These are phyloP conservation scores for Phalacrocorax carbo DNA, from an alignment of 2,113 vertebrate genomes.

Conservation along the genomic window DNA sequence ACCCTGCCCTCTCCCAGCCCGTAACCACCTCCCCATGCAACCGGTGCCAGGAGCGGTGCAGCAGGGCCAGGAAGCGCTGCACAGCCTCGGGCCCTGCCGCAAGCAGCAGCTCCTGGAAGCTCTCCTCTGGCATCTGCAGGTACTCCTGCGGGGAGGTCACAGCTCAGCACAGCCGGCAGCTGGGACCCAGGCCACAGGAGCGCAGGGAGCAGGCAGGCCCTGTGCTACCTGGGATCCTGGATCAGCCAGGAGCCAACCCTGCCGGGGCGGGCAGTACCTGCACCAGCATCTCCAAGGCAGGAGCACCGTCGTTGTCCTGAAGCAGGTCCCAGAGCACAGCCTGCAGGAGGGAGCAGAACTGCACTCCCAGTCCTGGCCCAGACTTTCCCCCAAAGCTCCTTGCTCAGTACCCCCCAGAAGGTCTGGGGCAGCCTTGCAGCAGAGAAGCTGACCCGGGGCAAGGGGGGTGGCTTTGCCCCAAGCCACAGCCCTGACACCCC, in stretches of 20 bases:
- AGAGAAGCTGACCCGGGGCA: neutral
- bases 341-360: conserved; percentile 52
- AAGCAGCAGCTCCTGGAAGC: conserved; percentile 82
- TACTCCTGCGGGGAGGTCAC: conserved; percentile 73
- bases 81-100: conserved; percentile 83
- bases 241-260: no score
- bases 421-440: neutral
- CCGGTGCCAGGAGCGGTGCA: conserved; percentile 83
- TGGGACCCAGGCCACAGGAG: neutral
- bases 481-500: neutral
- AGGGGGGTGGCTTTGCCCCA: neutral
- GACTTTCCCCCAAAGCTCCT: neutral
- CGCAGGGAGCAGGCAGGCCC: no score
- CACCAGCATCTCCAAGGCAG: conserved; percentile 78
- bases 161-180: neutral
- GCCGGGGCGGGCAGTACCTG: conserved; percentile 70
- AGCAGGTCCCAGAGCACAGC: conserved; percentile 86
- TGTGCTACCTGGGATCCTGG: neutral
- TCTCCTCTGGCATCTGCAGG: conserved; percentile 82
- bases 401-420: neutral
- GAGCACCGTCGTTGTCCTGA: conserved; percentile 79
- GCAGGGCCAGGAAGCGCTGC: conserved; percentile 80
- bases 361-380: neutral
- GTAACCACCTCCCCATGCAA: conserved; percentile 71
- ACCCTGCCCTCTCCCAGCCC: neutral